Evolutionary conservation across 2,888 invertebrate species (phyloP), one percentile per base, ranked within the genome.

Genomic region (Cheilosia variabilis): DNA sequence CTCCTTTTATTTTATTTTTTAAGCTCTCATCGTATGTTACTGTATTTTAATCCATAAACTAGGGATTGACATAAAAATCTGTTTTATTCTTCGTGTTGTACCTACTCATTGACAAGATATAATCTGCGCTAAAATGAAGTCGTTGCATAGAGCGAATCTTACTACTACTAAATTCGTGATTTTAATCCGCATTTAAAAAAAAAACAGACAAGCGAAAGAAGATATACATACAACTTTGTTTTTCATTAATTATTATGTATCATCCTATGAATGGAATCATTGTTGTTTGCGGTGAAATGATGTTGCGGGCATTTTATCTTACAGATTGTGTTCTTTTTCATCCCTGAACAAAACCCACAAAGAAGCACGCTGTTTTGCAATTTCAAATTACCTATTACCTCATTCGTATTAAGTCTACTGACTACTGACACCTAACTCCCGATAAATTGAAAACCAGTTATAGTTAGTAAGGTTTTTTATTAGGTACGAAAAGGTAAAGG

Each of bases 31-130:
- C 19, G 19, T 47, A 41, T 55, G 60, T 55, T 52, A 60, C 27
- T 53, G 58, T 52, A 76, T 63, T 71, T 71, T 47, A 78, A 63
- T 71, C 55, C 41, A 63, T 50, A 55, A 71, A 50, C 71, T 58
- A 71, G 41, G 41, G 63, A 63, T 78, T 63, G 71, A 63, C 78
- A 78, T 52, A 50, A 41, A 78, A 71, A 63, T 71, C 55, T 57
- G 37, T 55, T 68, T 69, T 37, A 52, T 15, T 53, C 50, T 45
- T 62, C 17, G 17, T n/a, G 2, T 19, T 34, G 17, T 37, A 37
- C n/a, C n/a, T n/a, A n/a, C 34, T 0, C 31, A 10, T 17, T n/a
- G 5, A 45, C 0, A 50, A 22, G 50, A 45, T 45, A 43, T 43
- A n/a, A 45, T 45, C 45, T 45, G 45, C 4, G 15, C 45, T 43